Evolutionary conservation across 2,113 vertebrate genomes (phyloP), one percentile per base, ranked within the genome.

Genomic region (Pachypanchax playfairii): DNA sequence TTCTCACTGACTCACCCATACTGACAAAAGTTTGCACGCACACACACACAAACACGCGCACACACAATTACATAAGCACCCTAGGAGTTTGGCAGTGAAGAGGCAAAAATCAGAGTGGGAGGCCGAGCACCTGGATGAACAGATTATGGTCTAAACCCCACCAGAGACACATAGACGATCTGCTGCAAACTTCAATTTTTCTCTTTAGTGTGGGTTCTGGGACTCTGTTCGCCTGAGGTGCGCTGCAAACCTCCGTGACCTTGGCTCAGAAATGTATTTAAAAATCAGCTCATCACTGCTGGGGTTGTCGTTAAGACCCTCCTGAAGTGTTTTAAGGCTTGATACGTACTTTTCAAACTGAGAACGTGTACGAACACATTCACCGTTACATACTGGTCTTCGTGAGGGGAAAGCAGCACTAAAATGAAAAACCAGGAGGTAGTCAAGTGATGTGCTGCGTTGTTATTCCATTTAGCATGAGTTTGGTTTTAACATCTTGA

Each of bases 51-150:
- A 9, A 53, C 60, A 50, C 60, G 59, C 59, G 52, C 35, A 71
- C 55, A 80, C 68, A 76, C 69, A 85, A 83, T 81, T 85, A 85
- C 81, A 87, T 87, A 85, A 85, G 79, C 75, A 78, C 82, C 79
- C 83, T 86, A 79, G 85, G 81, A 88, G 83, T 86, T 87, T 86
- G 81, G 86, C 80, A 88, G 73, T 79, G 73, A 72, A 65, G 51
- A 84, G 63, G 71, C 66, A 83, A 75, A 67, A 87, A 76, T 77
- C 68, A 59, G 75, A 81, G 83, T 83, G 77, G 81, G 84, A 87
- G 85, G 77, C 85, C 79, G 83, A 79, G 86, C 81, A 87, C 86
- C 83, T 86, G 83, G 81, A 85, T 83, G 83, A 82, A 85, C 75
- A 88, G 83, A 90, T 85, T 86, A 88, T 63, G 73, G 82, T 73